phyloP scores from a whole-genome alignment of 37 sponge, comb jelly and placozoan genomes.

The Diacarnus erythraeanus region DNA sequence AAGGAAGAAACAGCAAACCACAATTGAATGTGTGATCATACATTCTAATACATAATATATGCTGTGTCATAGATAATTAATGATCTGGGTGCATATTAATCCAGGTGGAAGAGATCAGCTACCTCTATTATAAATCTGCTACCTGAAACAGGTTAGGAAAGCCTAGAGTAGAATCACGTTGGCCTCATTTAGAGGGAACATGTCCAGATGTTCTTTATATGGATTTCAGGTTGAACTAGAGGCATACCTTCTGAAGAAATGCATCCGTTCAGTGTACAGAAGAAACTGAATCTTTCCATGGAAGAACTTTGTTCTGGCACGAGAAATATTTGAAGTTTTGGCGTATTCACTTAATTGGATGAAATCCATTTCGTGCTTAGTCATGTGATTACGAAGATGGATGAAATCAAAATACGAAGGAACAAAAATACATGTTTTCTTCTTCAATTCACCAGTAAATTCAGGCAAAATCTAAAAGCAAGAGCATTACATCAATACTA shows the following conservation, averaged over 20 bases:
- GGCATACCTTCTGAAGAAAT: constrained; percentile 85
- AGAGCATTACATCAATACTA: no score
- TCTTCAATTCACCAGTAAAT: constrained; percentile 46
- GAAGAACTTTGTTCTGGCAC: constrained; percentile 68
- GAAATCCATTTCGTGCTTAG: constrained; percentile 65
- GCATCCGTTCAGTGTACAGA: constrained; percentile 89
- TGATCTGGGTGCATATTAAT: neutral
- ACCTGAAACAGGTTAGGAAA: neutral
- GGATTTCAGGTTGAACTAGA: no score
- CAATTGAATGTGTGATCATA: no score
- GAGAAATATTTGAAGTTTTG: constrained; percentile 54
- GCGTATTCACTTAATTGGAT: constrained; percentile 87
- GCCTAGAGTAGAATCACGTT: no score
- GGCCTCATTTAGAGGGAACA: no score
- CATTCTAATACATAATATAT: no score
- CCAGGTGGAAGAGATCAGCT: neutral
- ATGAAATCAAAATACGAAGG: constrained; percentile 97
- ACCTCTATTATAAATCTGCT: neutral
- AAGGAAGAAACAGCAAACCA: neutral
- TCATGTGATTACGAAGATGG: constrained; percentile 87
- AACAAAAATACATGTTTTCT: constrained; percentile 71
- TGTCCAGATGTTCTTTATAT: no score
- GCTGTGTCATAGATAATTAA: no score
- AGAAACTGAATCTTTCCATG: constrained; percentile 75
- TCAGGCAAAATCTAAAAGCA: constrained; percentile 77